A percentile compares a stretch with the other conserved stretches of the same genome.
These are phyloP conservation scores for Avahi laniger DNA, from an alignment of 2,797 vertebrate species.

Conservation along the genomic window DNA sequence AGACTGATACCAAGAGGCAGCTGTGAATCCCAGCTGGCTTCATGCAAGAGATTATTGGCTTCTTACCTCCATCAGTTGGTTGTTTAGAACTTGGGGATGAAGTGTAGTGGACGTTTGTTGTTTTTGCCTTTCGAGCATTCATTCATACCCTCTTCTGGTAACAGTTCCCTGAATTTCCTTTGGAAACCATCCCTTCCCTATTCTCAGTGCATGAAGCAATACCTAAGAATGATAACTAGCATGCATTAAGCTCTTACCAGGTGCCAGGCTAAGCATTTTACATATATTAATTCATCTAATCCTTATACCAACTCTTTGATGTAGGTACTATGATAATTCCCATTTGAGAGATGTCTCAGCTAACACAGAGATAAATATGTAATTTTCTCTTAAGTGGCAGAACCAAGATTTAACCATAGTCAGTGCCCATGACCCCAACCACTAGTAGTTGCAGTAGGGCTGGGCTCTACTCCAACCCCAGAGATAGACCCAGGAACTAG, in stretches of 20 bases:
- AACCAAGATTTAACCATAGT: neutral
- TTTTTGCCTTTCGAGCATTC: constrained; percentile 43
- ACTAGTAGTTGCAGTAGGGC: neutral
- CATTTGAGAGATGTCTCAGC: neutral
- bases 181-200: neutral
- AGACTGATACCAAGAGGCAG: neutral
- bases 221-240: neutral
- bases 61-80: neutral
- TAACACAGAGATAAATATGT: neutral
- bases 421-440: neutral
- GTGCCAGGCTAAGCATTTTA: neutral
- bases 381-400: neutral
- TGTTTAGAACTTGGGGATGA: neutral
- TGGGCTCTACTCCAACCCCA: neutral
- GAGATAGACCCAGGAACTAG: neutral
- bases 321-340: neutral
- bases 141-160: constrained; percentile 43
- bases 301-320: neutral
- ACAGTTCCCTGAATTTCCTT: neutral
- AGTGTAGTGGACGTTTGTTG: neutral
- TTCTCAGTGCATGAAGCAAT: neutral
- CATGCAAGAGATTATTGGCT: neutral
- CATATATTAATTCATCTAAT: neutral
- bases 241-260: neutral
- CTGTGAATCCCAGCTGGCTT: constrained; percentile 3